phyloP scores from a whole-genome alignment of 2,888 invertebrate species.

The Machimus rusticus region DNA sequence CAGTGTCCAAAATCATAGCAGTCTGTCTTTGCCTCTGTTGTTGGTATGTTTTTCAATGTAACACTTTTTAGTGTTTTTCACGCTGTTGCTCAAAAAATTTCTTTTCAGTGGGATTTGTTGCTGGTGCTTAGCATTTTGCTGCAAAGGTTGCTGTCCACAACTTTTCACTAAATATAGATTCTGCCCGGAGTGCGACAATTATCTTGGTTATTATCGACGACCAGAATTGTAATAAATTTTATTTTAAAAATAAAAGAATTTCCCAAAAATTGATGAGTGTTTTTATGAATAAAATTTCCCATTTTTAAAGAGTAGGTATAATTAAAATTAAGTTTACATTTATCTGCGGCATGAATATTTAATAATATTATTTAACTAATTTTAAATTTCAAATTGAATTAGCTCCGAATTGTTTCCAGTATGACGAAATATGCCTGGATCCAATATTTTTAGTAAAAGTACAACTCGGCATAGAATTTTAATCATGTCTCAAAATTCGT shows the following conservation, averaged over 20 bases:
- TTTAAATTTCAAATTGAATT: no score
- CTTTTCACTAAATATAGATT: slow-evolving; percentile 51
- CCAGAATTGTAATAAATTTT: slow-evolving; percentile 44
- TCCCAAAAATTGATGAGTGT: background rate
- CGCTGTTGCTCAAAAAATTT: background rate
- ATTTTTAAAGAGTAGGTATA: background rate
- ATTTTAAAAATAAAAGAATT: background rate
- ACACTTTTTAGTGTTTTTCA: background rate
- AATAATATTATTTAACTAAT: no score
- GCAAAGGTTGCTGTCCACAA: background rate
- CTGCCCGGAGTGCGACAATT: slow-evolving; percentile 59
- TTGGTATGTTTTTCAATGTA: background rate
- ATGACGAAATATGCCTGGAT: no score
- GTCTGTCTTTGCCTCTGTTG: slow-evolving; percentile 9
- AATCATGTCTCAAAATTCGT: no score
- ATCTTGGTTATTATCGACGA: slow-evolving; percentile 58
- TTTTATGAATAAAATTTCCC: background rate
- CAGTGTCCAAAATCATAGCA: background rate
- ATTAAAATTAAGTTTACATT: background rate
- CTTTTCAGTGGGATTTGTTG: slow-evolving; percentile 56
- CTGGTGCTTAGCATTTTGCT: slow-evolving; percentile 47
- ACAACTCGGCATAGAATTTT: no score
- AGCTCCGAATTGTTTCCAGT: no score
- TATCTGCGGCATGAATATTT: no score
- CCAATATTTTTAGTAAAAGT: no score